Evolutionary conservation across 2,888 invertebrate species (phyloP).

Genomic region (Labia minor): DNA sequence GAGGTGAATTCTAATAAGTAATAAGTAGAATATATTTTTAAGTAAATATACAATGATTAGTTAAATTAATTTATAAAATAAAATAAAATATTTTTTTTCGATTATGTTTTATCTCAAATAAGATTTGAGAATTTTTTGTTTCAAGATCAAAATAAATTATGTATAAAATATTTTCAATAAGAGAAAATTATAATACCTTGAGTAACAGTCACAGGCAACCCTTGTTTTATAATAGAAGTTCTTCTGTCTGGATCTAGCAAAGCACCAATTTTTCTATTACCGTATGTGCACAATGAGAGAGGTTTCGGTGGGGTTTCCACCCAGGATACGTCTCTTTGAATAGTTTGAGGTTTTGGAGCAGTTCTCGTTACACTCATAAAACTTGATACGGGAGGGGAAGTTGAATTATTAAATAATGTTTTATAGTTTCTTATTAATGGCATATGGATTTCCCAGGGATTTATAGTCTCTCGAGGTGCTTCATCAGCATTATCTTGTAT

Average conservation of each 20-base stretch:
- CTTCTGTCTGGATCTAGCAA: background rate
- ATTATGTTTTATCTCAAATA: no score
- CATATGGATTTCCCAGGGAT: background rate
- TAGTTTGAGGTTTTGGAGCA: background rate
- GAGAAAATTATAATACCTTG: background rate
- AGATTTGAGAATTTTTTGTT: no score
- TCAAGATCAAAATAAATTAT: no score
- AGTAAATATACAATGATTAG: no score
- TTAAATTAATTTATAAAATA: no score
- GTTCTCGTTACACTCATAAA: background rate
- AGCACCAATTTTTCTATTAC: background rate
- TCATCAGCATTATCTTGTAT: background rate
- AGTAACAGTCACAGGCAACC: background rate
- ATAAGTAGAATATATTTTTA: no score
- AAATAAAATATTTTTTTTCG: no score
- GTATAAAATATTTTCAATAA: no score
- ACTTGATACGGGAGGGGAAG: background rate
- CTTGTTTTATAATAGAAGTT: background rate
- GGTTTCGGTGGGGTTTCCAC: background rate
- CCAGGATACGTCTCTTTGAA: background rate
- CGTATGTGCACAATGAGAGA: background rate
- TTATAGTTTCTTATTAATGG: background rate
- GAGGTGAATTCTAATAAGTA: no score
- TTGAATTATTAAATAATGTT: background rate
- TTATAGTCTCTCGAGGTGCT: background rate